These are phyloP conservation scores for Drosophila kurseongensis DNA, from an alignment of 1,140 invertebrate genomes.

Conservation along the genomic window DNA sequence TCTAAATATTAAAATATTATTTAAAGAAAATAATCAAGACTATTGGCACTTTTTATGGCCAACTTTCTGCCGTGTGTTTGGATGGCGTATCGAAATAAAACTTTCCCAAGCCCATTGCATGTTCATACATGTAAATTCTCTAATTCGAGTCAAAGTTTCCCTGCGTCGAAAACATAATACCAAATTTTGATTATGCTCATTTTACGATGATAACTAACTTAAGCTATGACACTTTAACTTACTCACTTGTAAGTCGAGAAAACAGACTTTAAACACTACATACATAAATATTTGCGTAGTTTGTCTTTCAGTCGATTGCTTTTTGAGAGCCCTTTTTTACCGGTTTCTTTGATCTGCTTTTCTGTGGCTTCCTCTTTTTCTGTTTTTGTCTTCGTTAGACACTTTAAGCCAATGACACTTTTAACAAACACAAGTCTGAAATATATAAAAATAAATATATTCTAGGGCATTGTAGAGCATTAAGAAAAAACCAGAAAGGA, in stretches of 20 bases:
- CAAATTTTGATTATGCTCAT: no score
- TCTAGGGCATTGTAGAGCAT: neutral
- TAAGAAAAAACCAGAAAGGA: no score
- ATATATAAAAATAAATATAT: constrained; percentile 12
- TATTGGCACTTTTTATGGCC: no score
- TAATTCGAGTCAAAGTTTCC: no score
- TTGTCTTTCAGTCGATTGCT: constrained; percentile 24
- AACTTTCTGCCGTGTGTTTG: no score
- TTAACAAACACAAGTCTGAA: constrained; percentile 27
- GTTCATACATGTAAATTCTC: no score
- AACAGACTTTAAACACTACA: no score
- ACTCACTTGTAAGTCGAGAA: neutral
- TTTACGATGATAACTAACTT: neutral
- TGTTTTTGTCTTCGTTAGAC: constrained; percentile 5
- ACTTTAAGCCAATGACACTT: constrained; percentile 53
- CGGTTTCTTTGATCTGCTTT: constrained; percentile 58
- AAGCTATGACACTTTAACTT: constrained; percentile 28
- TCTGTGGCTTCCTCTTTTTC: constrained; percentile 60
- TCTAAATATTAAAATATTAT: no score
- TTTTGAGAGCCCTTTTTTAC: constrained; percentile 12
- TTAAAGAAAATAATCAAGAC: no score
- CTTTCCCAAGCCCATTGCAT: no score
- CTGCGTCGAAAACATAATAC: no score
- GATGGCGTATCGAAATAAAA: no score
- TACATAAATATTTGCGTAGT: neutral